Evolutionary conservation across 1,140 invertebrate species (phyloP).

Genomic region (Drosophila seguyi): DNA sequence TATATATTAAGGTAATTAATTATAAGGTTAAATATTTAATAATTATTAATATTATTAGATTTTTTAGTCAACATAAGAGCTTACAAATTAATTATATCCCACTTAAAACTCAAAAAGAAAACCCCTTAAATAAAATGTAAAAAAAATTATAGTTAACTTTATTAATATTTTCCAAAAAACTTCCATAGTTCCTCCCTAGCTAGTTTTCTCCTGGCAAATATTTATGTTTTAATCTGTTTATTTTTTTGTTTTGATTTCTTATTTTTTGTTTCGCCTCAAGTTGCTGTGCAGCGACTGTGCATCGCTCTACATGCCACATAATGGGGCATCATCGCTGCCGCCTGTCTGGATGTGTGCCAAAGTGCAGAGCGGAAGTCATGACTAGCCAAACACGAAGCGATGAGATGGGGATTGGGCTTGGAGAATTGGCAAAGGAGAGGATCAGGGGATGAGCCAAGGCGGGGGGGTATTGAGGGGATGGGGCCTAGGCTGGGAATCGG

Average conservation of each 20-base stretch:
- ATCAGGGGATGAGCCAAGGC: background rate
- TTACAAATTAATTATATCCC: background rate
- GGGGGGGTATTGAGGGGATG: background rate
- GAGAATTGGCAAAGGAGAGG: slow-evolving; percentile 41
- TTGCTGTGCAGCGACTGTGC: slow-evolving; percentile 34
- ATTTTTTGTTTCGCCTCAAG: background rate
- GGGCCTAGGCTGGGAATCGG: slow-evolving; percentile 27
- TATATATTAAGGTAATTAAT: no score
- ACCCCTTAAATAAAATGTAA: background rate
- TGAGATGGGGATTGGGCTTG: slow-evolving; percentile 57
- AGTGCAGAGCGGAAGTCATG: slow-evolving; percentile 79
- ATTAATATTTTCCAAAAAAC: background rate
- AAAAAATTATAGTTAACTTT: background rate
- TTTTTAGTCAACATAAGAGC: no score
- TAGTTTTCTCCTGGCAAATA: background rate
- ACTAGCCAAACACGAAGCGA: slow-evolving; percentile 80
- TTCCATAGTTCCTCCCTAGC: background rate
- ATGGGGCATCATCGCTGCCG: slow-evolving; percentile 60
- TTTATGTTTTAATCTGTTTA: slow-evolving; percentile 1
- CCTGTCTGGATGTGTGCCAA: slow-evolving; percentile 64
- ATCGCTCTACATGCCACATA: slow-evolving; percentile 76
- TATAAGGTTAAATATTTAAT: no score
- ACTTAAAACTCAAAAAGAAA: background rate
- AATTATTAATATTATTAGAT: no score
- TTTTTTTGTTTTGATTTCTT: background rate